Base-by-base conservation (phyloP, 2,888 invertebrate genomes). In the Buathra laborator region DNA sequence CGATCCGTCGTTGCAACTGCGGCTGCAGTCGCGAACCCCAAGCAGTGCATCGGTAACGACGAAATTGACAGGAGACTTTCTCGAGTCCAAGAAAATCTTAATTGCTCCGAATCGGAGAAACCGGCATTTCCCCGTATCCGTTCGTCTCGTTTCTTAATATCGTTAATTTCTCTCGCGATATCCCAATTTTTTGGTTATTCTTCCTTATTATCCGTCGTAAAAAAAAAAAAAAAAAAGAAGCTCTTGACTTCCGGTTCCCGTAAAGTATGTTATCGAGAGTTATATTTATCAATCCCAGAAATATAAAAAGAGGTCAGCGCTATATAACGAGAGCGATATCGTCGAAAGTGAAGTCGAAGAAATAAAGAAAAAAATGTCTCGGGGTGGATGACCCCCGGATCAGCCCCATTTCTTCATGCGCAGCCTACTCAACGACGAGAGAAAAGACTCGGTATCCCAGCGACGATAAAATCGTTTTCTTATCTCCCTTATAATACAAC, bases 1-100 rank as follows among this genome's bases (percentile, higher is more conserved):
- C 59, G 75, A 85, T 75, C 56, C 59, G 51, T 67, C 68, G 75
- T 70, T 85, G 82, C 85, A 85, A 75, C 82, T 85, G 85, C 82
- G 66, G 68, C 64, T 75, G 74, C 51, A 59, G 32, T 56, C 64
- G 12, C 16, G 46, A 24, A 24, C 2, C 24, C 24, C 12, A 67
- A 19, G 10, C 5, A 12, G 64, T n/a, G 24, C 12, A 19, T 53
- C 56, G 48, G 46, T 59, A 59, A 44, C 53, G 79, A 75, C 48
- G 70, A 37, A 78, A 81, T 81, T 78, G 78, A 81, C 81, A 51
- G 46, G 44, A 37, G 68, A 51, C 84, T 59, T 81, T 81, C 68
- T 46, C 64, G 51, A 37, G 37, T 37, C 24, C 46, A 56, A 46
- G 62, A 72, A 62, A 59, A 62, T 81, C 56, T 81, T 72, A 51